Conservation (phyloP, 2,888 invertebrate species). For the Ophion ellenae region DNA sequence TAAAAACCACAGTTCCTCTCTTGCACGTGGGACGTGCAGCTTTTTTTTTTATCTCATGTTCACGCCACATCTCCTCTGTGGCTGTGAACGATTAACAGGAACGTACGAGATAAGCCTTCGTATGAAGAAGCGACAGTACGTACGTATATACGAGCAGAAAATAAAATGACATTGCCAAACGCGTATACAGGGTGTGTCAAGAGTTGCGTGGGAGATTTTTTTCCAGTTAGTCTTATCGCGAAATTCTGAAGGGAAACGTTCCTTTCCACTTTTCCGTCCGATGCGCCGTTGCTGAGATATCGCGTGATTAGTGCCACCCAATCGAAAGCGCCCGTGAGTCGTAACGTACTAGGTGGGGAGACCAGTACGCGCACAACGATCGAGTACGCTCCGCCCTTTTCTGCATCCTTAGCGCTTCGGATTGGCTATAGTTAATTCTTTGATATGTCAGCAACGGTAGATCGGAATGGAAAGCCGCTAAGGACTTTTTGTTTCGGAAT, state of each 20-base stretch:
- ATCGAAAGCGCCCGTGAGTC: background rate
- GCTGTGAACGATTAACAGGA: constrained; percentile 57
- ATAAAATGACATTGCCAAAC: constrained; percentile 41
- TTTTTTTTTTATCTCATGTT: constrained; percentile 24
- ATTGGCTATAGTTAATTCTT: background rate
- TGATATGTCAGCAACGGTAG: background rate
- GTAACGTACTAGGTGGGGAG: background rate
- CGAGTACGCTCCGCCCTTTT: background rate
- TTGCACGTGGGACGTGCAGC: background rate
- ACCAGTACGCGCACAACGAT: no score
- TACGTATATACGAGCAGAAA: constrained; percentile 30
- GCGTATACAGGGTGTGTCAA: constrained; percentile 5
- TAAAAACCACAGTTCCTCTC: constrained; percentile 25
- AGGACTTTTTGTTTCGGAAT: background rate
- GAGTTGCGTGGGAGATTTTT: background rate
- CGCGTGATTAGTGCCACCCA: background rate
- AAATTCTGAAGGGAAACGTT: background rate
- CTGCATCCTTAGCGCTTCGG: background rate
- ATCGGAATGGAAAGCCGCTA: background rate
- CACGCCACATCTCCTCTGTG: constrained; percentile 3
- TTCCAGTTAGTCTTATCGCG: background rate
- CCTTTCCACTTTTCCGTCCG: background rate
- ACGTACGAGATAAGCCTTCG: constrained; percentile 55
- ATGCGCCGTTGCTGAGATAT: background rate
- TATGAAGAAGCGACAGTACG: constrained; percentile 15